Evolutionary conservation across 2,113 vertebrate species (phyloP).

Genomic region (Plotosus lineatus): DNA sequence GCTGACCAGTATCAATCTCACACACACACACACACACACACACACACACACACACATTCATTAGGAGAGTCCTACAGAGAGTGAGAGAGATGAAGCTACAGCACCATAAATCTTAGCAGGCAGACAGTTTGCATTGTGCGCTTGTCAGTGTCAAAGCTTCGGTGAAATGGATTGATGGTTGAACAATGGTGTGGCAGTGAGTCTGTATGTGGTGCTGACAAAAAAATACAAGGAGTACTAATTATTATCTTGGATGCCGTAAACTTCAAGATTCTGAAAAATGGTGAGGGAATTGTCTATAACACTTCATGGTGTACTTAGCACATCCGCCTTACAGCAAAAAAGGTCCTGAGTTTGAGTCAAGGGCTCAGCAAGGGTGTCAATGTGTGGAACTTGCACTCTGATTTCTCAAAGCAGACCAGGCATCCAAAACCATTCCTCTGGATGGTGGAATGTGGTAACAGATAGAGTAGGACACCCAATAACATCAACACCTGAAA

Average conservation of each 20-base stretch:
- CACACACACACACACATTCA: conserved; percentile 48
- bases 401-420: too few species aligned
- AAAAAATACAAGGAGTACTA: neutral
- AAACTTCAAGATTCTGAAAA: conserved; percentile 1
- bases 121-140: conserved; percentile 44
- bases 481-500: too few species aligned
- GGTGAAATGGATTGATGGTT: conserved; percentile 20
- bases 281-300: neutral
- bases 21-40: conserved; percentile 40
- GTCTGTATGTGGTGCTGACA: neutral
- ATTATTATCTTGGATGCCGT: neutral
- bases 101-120: conserved; percentile 46
- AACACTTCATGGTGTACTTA: too few species aligned
- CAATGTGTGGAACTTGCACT: too few species aligned
- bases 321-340: too few species aligned
- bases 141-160: conserved; percentile 42
- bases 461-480: too few species aligned
- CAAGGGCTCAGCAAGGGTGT: too few species aligned
- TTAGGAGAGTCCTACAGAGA: conserved; percentile 51
- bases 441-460: too few species aligned
- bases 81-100: conserved; percentile 45
- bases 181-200: conserved; percentile 23
- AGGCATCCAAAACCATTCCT: too few species aligned
- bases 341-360: too few species aligned
- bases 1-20: conserved; percentile 66